phyloP scores from a whole-genome alignment of 2,888 invertebrate genomes.

The Allygus modestus region DNA sequence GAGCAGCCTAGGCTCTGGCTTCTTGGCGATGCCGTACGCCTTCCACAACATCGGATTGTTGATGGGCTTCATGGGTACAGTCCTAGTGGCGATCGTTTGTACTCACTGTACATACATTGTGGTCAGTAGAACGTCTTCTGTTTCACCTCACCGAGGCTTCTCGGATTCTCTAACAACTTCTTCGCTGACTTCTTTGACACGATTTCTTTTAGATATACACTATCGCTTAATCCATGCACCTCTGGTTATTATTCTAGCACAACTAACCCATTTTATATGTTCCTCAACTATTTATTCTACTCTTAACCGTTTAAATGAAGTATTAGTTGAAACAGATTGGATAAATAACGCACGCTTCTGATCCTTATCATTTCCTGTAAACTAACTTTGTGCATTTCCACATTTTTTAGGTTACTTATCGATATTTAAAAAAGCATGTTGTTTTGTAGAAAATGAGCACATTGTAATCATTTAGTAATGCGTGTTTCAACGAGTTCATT shows the following conservation, averaged over 20 bases:
- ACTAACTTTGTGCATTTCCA: too few species aligned
- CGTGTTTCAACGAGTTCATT: too few species aligned
- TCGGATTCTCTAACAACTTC: background rate
- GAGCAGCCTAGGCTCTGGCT: slow-evolving; percentile 84
- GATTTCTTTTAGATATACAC: too few species aligned
- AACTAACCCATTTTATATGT: background rate
- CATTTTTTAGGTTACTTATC: too few species aligned
- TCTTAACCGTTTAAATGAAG: too few species aligned
- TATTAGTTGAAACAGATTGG: too few species aligned
- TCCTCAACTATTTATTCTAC: too few species aligned
- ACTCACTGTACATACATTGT: slow-evolving; percentile 67
- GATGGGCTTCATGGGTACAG: slow-evolving; percentile 79
- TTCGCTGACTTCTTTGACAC: background rate
- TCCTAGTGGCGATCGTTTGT: slow-evolving; percentile 66
- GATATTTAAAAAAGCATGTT: too few species aligned
- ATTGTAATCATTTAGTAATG: too few species aligned
- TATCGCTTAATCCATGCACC: background rate
- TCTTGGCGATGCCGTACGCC: slow-evolving; percentile 84
- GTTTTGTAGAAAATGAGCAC: too few species aligned
- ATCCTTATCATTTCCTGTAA: too few species aligned
- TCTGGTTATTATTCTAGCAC: background rate
- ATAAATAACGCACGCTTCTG: too few species aligned
- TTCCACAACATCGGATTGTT: slow-evolving; percentile 83
- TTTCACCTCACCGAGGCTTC: background rate
- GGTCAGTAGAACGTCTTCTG: slow-evolving; percentile 59